A percentile compares a stretch with the other conserved stretches of the same genome.
These are phyloP conservation scores for Macroramphosus scolopax DNA, from an alignment of 2,797 vertebrate species.

Conservation along the genomic window DNA sequence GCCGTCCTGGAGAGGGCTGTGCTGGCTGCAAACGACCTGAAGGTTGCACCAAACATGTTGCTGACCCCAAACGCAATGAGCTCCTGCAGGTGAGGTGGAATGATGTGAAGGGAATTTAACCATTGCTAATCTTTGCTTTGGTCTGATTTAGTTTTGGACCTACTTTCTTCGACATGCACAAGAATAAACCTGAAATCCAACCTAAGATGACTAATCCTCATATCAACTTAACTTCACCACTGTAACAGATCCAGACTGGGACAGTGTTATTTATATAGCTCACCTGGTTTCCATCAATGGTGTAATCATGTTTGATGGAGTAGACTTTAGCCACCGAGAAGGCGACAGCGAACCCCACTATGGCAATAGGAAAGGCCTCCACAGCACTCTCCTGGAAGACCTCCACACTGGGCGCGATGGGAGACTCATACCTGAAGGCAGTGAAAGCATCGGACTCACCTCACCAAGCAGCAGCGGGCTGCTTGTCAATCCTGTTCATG, in stretches of 20 bases:
- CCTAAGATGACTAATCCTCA: no score
- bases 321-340: constrained; percentile 95
- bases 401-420: constrained; percentile 75
- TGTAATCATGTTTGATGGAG: constrained; percentile 91
- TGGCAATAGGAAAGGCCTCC: constrained; percentile 87
- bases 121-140: no score
- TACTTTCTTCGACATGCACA: no score
- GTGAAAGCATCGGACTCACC: no score
- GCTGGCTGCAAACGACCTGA: constrained; percentile 88
- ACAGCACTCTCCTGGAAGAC: constrained; percentile 77
- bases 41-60: constrained; percentile 88
- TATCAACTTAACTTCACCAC: no score
- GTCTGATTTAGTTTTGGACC: no score
- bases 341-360: constrained; percentile 90
- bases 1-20: constrained; percentile 92
- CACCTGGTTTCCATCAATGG: constrained; percentile 91
- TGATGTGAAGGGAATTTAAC: no score
- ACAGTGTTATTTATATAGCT: no score
- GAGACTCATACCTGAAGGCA: constrained; percentile 82
- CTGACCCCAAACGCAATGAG: constrained; percentile 91
- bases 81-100: constrained; percentile 86
- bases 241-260: no score
- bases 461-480: no score
- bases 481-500: no score
- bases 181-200: no score